phyloP scores from a whole-genome alignment of 2,797 vertebrate genomes.

The Ctenopoma kingsleyae region DNA sequence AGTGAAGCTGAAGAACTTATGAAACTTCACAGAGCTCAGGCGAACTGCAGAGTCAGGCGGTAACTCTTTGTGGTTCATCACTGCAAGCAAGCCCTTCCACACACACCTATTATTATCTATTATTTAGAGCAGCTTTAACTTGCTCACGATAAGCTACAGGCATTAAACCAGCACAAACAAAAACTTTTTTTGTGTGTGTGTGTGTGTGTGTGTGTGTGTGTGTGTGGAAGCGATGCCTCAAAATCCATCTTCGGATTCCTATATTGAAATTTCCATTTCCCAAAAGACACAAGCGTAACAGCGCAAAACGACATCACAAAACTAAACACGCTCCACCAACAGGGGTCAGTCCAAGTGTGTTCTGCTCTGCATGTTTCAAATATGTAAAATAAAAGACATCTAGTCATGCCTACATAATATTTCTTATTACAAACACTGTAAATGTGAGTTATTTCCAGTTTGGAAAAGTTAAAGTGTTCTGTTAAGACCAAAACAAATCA shows the following conservation, averaged over 20 bases:
- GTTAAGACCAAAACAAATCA: slow-evolving; percentile 37
- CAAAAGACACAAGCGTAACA: not conserved
- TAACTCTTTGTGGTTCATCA: not conserved
- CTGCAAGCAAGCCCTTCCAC: not conserved
- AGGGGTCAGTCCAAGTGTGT: not conserved
- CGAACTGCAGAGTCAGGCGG: not conserved
- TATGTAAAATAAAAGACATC: not conserved
- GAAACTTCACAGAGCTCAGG: not conserved
- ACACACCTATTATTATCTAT: no score
- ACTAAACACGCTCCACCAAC: not conserved
- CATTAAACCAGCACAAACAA: not conserved
- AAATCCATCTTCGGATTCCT: no score
- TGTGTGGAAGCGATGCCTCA: not conserved
- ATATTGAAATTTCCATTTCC: not conserved
- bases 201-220: no score
- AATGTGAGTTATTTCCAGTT: slow-evolving; percentile 36
- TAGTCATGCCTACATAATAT: not conserved
- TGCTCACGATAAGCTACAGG: not conserved
- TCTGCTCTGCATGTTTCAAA: not conserved
- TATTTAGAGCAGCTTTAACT: not conserved
- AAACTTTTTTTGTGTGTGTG: not conserved
- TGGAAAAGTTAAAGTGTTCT: slow-evolving; percentile 43
- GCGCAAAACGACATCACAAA: not conserved
- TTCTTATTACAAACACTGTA: slow-evolving; percentile 3
- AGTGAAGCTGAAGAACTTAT: not conserved